Evolutionary conservation across 2,797 vertebrate genomes (phyloP), one percentile per base, ranked within the genome.

Genomic region (Todus mexicanus): DNA sequence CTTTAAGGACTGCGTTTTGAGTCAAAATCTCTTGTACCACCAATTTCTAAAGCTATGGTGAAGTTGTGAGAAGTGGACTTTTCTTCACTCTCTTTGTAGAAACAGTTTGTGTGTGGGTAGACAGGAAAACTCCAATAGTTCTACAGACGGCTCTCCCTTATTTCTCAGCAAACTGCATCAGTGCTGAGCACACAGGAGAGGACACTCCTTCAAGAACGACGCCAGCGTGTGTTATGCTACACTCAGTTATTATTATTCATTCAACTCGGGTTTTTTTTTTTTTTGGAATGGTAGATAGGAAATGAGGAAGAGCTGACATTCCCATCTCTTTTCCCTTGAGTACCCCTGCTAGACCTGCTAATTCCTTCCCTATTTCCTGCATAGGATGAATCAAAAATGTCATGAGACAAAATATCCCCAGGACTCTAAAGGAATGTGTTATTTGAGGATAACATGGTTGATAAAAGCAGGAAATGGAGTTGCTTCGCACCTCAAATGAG

Each of bases 401-500:
- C 48, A 35, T 40, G 65, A 92, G 80, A 47, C 40, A 80, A 21
- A 50, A 69, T 22, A 38, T 31, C 40, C 56, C 59, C 47, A 37
- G 43, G 86, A 82, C 65, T 77, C 74, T 26, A 57, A 84, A 88
- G 40, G 78, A 87, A 50, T 76, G 50, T 65, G 66, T 47, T 75
- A 43, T 84, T 51, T 74, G 66, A 82, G 76, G 42, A 40, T 81
- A 53, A 20, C 9, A 4, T 33, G 42, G 56, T 56, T 87, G 68
- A 84, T 82, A 93, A 94, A 92, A 82, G 72, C 93, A 93, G 83
- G 89, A 87, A 92, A 83, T 88, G 6, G 40, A 84, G 64, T 35
- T 82, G 38, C 66, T 91, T 92, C 61, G 77, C 68, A 57, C 37
- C 64, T 89, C 25, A 48, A 73, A 56, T 90, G 81, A 93, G 64